Evolutionary conservation across 2,113 vertebrate species (phyloP).

Genomic region (Phrynocephalus versicolor): DNA sequence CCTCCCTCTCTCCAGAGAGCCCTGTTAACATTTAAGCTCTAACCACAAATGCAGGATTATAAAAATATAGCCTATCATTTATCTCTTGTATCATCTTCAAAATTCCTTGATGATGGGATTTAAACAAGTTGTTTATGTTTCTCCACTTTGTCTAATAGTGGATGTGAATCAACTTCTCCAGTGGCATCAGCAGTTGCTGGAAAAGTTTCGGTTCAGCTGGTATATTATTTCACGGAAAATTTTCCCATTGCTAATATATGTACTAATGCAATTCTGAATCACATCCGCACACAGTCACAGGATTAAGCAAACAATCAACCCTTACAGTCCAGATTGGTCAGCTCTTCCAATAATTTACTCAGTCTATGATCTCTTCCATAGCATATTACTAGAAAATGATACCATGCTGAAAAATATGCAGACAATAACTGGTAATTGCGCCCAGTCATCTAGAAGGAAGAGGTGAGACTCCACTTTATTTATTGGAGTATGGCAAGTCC

Average conservation of each 20-base stretch:
- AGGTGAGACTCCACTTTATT: not conserved
- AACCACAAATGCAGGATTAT: not conserved
- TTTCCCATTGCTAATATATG: constrained; percentile 61
- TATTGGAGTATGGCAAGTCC: not conserved
- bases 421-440: not conserved
- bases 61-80: not conserved
- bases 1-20: not conserved
- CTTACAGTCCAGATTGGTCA: constrained; percentile 23
- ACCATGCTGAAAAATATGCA: not conserved
- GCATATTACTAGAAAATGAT: not conserved
- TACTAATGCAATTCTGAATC: constrained; percentile 38
- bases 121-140: not conserved
- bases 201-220: constrained; percentile 24
- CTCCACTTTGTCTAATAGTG: not conserved
- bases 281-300: constrained; percentile 48
- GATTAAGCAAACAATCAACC: constrained; percentile 55
- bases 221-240: constrained; percentile 59
- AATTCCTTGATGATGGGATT: constrained; percentile 8
- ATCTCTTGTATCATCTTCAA: not conserved
- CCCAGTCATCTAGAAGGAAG: not conserved
- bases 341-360: constrained; percentile 16
- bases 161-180: constrained; percentile 46
- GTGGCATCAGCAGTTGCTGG: constrained; percentile 57
- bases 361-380: not conserved
- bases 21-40: not conserved